Evolutionary conservation across 2,797 vertebrate species (phyloP), one percentile per base, ranked within the genome.

Genomic region (Cetoscarus ocellatus): DNA sequence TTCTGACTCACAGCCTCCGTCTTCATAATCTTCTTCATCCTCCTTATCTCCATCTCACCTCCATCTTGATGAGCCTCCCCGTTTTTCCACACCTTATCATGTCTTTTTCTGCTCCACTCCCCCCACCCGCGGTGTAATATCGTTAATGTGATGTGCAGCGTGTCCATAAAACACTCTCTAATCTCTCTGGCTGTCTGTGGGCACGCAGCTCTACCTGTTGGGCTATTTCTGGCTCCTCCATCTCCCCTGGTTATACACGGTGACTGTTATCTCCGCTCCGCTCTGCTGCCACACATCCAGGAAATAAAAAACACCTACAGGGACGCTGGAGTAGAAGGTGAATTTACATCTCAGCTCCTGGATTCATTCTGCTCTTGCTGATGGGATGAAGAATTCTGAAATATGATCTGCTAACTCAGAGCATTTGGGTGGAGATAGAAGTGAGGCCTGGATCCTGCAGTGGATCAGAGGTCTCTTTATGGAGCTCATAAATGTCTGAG

Each of bases 121-220:
- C 40, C 11, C 79, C 56, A 56, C 35, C 40, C 75, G 67, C 56
- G 82, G 79, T 80, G 83, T 82, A 90, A 90, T 92, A 88, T 83
- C 67, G 69, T 86, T 88, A 92, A 92, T 90, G 88, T 84, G 80
- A 86, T 91, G 83, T 81, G 82, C 74, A 72, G 77, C 77, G 80
- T 58, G 44, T 85, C 87, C 86, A 91, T 89, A 91, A 90, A 91
- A 82, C 82, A 85, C 67, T 72, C 77, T 89, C 65, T 90, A 91
- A 92, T 92, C 87, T 91, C 76, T 42, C 68, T 38, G 74, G 67
- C 82, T 87, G 80, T 77, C 75, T 73, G 66, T 62, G 79, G 60
- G 63, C 67, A 80, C 27, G 69, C 19, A 47, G 77, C 78, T 83
- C 71, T 82, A 88, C 66, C 61, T 75, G 67, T 73, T 73, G 48